Evolutionary conservation across 2,888 invertebrate species (phyloP).

Genomic region (Ennomos erosarius): DNA sequence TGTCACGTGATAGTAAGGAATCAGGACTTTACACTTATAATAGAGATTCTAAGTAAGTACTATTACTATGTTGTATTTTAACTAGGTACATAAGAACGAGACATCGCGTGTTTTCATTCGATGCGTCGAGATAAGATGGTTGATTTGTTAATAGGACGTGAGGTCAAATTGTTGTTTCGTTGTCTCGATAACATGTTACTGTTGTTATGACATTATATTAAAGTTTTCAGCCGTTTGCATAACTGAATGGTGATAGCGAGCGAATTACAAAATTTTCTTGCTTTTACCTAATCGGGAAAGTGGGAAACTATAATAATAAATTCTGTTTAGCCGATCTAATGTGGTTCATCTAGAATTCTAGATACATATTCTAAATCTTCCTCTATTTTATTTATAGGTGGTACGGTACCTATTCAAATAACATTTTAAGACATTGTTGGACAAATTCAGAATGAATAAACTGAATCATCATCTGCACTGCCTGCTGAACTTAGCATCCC

Average conservation of each 20-base stretch:
- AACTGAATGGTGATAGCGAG: conserved; percentile 5
- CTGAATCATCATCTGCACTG: too few relatives aligned
- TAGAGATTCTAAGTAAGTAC: too few relatives aligned
- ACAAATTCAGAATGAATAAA: too few relatives aligned
- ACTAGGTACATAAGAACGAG: neutral
- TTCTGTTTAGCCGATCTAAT: neutral
- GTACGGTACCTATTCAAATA: too few relatives aligned
- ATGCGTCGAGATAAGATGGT: conserved; percentile 5
- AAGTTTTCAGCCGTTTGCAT: conserved; percentile 3
- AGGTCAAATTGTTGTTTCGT: conserved; percentile 27
- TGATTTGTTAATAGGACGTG: conserved; percentile 17
- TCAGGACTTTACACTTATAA: too few relatives aligned
- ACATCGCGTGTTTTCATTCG: conserved; percentile 2
- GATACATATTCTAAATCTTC: too few relatives aligned
- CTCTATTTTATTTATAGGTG: too few relatives aligned
- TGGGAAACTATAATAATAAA: neutral
- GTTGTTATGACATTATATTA: conserved; percentile 4
- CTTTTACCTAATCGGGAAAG: conserved; percentile 4
- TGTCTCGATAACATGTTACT: conserved; percentile 9
- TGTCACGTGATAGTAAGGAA: too few relatives aligned
- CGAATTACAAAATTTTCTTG: neutral
- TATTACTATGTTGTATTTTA: neutral
- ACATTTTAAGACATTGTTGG: too few relatives aligned
- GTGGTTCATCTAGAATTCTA: too few relatives aligned
- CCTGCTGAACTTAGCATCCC: too few relatives aligned